phyloP scores from a whole-genome alignment of 1,140 invertebrate species.

The Cephus cinctus region DNA sequence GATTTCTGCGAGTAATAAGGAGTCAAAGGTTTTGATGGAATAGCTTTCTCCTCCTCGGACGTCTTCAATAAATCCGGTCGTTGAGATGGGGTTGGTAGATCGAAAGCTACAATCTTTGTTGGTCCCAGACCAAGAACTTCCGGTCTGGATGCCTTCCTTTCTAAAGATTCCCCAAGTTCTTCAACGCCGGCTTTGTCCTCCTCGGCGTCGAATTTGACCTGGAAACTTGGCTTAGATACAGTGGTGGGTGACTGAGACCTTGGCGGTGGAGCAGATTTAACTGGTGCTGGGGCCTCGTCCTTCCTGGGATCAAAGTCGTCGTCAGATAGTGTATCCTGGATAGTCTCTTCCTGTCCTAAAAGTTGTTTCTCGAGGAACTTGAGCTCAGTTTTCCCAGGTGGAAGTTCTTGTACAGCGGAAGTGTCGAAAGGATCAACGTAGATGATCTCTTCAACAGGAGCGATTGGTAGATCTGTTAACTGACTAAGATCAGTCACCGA shows the following conservation, averaged over 20 bases:
- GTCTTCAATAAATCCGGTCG: conserved; percentile 62
- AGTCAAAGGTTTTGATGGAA: conserved; percentile 70
- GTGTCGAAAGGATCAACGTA: conserved; percentile 86
- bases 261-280: not conserved
- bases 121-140: conserved; percentile 56
- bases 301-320: conserved; percentile 75
- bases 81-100: conserved; percentile 58
- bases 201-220: conserved; percentile 42
- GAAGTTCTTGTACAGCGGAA: conserved; percentile 68
- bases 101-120: conserved; percentile 71
- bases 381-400: conserved; percentile 74
- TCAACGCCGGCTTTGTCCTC: conserved; percentile 39
- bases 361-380: conserved; percentile 78
- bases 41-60: conserved; percentile 58
- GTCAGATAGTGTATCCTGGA: conserved; percentile 27
- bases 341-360: conserved; percentile 55
- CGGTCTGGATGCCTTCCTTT: conserved; percentile 59
- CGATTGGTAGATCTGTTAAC: conserved; percentile 67
- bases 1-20: conserved; percentile 68
- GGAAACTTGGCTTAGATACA: conserved; percentile 17
- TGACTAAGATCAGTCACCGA: conserved; percentile 73
- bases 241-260: conserved; percentile 13
- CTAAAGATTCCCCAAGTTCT: conserved; percentile 18
- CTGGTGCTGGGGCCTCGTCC: conserved; percentile 31
- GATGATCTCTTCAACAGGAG: conserved; percentile 60